phyloP scores from a whole-genome alignment of 2,797 vertebrate genomes.

The Coilia nasus region DNA sequence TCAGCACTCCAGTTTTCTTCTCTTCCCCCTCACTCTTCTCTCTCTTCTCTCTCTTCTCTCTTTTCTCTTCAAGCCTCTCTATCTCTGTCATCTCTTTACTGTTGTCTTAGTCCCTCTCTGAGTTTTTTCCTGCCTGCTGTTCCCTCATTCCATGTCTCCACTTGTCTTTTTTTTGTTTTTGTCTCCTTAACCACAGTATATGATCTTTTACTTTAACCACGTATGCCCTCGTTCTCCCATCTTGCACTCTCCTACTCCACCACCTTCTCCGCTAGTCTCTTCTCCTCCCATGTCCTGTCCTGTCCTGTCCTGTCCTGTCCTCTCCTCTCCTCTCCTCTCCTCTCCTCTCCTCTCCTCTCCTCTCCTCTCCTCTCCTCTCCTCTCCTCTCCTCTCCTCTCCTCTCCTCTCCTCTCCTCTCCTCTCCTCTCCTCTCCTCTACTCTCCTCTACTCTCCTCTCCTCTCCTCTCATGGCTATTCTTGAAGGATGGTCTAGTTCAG shows the following conservation, averaged over 20 bases:
- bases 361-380: background rate
- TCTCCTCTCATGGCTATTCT: background rate
- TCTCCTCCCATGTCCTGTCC: too few relatives aligned
- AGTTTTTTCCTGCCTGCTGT: background rate
- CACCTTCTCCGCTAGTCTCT: conserved; percentile 37
- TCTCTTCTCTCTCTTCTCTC: background rate
- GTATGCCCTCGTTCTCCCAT: too few relatives aligned
- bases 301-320: too few relatives aligned
- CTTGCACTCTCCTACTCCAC: background rate
- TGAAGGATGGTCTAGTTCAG: background rate
- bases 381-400: background rate
- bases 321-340: too few relatives aligned
- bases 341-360: background rate
- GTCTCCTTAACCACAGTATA: too few relatives aligned
- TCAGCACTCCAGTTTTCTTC: background rate
- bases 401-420: background rate
- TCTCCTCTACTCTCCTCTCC: too few relatives aligned
- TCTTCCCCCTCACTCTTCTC: background rate
- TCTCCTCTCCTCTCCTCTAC: too few relatives aligned
- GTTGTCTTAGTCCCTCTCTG: background rate
- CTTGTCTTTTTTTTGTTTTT: too few relatives aligned
- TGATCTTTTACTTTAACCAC: too few relatives aligned
- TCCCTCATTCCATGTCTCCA: background rate
- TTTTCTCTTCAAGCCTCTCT: background rate
- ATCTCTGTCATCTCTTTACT: background rate